Base-by-base conservation (phyloP, 2,888 invertebrate species). In the Ceraclea dissimilis region DNA sequence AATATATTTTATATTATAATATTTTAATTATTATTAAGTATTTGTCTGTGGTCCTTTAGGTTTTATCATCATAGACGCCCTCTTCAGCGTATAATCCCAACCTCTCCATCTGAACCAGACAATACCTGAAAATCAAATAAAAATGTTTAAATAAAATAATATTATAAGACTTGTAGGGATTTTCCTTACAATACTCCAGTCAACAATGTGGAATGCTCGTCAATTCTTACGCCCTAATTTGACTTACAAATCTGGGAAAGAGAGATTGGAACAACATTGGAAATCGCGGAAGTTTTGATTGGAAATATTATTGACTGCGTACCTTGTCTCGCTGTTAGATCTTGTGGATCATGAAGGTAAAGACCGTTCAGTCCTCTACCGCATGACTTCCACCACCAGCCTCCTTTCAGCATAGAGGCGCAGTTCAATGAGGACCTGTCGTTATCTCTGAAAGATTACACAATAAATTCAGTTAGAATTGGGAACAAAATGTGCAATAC, bases 51-150 rank as follows among this genome's bases (percentile, higher is more conserved):
- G 75, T 57, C 84, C 85, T 72, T 83, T 86, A 39, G 93, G 93
- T 69, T 90, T 88, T 68, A 93, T 93, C 92, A 93, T 91, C 91
- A 93, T 92, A 58, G 84, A 85, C 1, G 93, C 90, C 66, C 85
- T 85, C 73, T 92, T 93, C 62, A 93, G 74, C 17, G 93, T 93
- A 75, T 93, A 93, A 72, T 93, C 93, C 93, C 93, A 93, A 54
- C 93, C 93, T 73, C 91, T 83, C 93, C 93, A 93, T 67, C 93
- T 86, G 84, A 93, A 93, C 93, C 93, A 93, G 5, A 93, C 93
- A 64, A 93, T 93, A 62, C 90, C 89, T 88, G 71, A 21, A 60
- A 65, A 46, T 52, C 49, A 53, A 5, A 44, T 44, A 11, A 6
- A 44, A 44, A 44, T n/a, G n/a, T n/a, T n/a, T n/a, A n/a, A 10